phyloP scores from a whole-genome alignment of 2,797 vertebrate species.

The Parauchenoglanis ngamensis region DNA sequence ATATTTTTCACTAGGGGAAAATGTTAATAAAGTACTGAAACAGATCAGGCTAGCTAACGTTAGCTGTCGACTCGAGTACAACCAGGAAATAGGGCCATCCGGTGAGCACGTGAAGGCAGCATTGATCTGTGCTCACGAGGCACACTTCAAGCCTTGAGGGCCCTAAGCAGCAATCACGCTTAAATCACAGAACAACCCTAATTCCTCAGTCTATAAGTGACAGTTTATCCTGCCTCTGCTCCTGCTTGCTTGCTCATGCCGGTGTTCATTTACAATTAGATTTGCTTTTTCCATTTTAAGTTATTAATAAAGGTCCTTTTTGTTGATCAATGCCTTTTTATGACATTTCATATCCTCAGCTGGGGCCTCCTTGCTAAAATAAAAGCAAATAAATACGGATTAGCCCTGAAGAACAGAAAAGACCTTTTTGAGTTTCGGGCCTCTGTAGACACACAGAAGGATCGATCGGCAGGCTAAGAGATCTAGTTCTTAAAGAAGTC shows the following conservation, averaged over 20 bases:
- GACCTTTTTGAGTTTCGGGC: slow-evolving; percentile 40
- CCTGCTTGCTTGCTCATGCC: slow-evolving; percentile 15
- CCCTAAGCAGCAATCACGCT: not conserved
- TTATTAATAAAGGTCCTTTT: slow-evolving; percentile 36
- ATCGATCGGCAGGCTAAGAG: slow-evolving; percentile 54
- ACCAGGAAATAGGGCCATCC: not conserved
- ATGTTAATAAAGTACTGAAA: not conserved
- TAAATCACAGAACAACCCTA: not conserved
- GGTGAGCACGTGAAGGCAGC: not conserved
- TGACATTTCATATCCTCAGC: slow-evolving; percentile 27
- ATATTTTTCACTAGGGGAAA: not conserved
- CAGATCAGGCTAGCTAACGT: not conserved
- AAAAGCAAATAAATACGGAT: slow-evolving; percentile 42
- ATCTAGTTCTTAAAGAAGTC: slow-evolving; percentile 57
- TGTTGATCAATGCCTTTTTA: slow-evolving; percentile 30
- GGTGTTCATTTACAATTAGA: slow-evolving; percentile 28
- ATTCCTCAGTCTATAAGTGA: slow-evolving; percentile 17
- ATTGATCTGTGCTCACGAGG: slow-evolving; percentile 5
- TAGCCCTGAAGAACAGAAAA: slow-evolving; percentile 39
- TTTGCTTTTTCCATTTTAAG: slow-evolving; percentile 35
- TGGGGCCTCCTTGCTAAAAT: slow-evolving; percentile 33
- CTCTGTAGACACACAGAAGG: slow-evolving; percentile 53
- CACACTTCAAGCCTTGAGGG: not conserved
- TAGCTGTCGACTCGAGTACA: not conserved
- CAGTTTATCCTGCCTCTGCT: slow-evolving; percentile 17